Base-by-base conservation (phyloP, 2,888 invertebrate genomes). In the Labia minor region DNA sequence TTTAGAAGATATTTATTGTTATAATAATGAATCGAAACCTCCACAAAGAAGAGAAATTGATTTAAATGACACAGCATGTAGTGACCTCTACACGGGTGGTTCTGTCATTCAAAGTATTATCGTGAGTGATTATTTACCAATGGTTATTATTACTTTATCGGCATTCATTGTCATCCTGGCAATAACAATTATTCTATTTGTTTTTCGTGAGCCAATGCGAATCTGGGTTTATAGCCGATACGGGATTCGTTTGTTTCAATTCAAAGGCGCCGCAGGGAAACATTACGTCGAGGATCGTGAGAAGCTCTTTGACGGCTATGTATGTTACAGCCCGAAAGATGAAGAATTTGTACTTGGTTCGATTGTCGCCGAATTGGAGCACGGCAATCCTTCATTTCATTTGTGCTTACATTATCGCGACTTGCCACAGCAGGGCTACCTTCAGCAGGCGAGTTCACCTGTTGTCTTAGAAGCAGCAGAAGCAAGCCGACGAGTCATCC, bases 241-340 rank as follows among this genome's bases (percentile, higher is more conserved):
- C 79, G 93, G 92, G 1, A 85, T 92, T 61, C 82, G 92, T 71
- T 83, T 93, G 70, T 90, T 90, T 77, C 83, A 84, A 70, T 72
- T 71, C 67, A 85, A 85, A 65, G 84, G 88, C 8, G 82, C 85
- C 1, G 83, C 86, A 61, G 81, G 83, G 14, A 75, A 73, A 65
- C 72, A 72, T 67, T 73, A 71, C 64, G 86, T 83, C 75, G 92
- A 90, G 76, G 91, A 91, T 73, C 85, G 86, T 69, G 91, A 92
- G 74, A 91, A 92, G 74, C 81, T 91, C 26, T 95, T 92, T 78
- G 95, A 96, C 76, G 94, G 92, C 64, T 95, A 95, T 77, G 89
- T 96, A 14, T 87, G 93, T 74, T 96, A 95, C 79, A 92, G 92
- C 73, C 90, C 90, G 62, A 92, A 91, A 79, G 95, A 95, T 78